A percentile compares a stretch with the other conserved stretches of the same genome.
Conservation (phyloP, 2,113 vertebrate genomes). For the Ceuthmochares aereus region DNA sequence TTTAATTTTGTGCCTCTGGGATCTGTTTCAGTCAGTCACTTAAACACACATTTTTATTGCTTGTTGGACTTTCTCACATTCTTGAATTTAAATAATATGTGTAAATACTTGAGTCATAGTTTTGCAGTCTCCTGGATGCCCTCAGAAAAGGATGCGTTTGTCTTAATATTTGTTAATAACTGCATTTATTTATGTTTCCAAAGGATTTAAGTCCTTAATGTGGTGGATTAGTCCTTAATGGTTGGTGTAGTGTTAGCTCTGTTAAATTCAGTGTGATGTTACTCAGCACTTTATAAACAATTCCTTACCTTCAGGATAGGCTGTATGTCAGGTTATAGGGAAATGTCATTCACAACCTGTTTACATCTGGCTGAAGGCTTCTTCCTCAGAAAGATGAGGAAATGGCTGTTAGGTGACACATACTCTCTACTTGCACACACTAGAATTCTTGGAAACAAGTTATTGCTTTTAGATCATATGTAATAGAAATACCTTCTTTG, state of each 20-base stretch:
- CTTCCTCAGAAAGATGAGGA: background rate
- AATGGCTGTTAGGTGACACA: background rate
- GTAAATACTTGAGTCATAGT: background rate
- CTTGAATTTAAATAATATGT: background rate
- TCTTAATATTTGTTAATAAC: background rate
- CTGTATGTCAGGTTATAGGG: background rate
- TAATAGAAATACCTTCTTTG: background rate
- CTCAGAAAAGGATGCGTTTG: background rate
- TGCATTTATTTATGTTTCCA: background rate
- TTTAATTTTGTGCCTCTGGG: background rate
- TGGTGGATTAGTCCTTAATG: background rate
- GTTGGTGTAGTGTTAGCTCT: background rate
- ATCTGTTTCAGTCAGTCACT: background rate
- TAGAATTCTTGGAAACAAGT: background rate
- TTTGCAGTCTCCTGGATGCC: background rate
- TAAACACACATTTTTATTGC: background rate
- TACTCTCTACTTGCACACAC: background rate
- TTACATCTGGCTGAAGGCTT: background rate
- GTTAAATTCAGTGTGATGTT: background rate
- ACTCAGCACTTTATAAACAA: background rate
- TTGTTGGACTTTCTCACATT: background rate
- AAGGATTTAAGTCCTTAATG: background rate
- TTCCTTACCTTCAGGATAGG: background rate
- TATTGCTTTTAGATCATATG: background rate
- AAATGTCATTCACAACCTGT: background rate